Evolutionary conservation across 2,113 vertebrate species (phyloP).

Genomic region (Chamaetylas fuelleborni): DNA sequence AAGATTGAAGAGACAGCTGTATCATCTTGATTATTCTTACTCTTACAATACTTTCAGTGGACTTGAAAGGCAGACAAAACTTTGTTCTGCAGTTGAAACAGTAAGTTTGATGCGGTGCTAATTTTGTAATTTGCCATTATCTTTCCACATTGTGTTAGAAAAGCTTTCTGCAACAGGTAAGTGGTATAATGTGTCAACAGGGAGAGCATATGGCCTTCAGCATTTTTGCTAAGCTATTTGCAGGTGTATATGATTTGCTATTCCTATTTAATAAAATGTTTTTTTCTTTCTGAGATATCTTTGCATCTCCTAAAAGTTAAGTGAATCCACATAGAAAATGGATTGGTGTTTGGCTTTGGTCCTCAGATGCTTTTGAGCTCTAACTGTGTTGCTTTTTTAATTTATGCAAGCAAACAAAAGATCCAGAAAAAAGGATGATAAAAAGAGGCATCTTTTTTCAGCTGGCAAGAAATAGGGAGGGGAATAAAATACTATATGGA

Average conservation of each 20-base stretch:
- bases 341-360: neutral
- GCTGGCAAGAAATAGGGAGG: neutral
- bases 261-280: neutral
- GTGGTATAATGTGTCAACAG: neutral
- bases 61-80: constrained; percentile 1
- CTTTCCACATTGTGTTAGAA: neutral
- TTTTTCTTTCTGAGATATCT: neutral
- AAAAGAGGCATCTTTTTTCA: neutral
- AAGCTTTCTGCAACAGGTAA: neutral
- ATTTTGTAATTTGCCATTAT: neutral
- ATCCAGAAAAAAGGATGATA: neutral
- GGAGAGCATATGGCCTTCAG: neutral
- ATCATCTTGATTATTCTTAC: neutral
- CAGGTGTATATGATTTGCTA: neutral
- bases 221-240: neutral
- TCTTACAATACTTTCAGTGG: neutral
- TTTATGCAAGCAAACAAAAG: neutral
- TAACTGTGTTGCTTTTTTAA: neutral
- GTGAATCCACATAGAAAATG: neutral
- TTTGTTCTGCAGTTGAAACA: neutral
- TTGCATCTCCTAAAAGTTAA: neutral
- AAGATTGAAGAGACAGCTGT: neutral
- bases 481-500: neutral
- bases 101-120: neutral
- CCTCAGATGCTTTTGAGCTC: neutral